A percentile compares a stretch with the other conserved stretches of the same genome.
Conservation (phyloP, 2,113 vertebrate species). For the Trochalopteron elliotii region DNA sequence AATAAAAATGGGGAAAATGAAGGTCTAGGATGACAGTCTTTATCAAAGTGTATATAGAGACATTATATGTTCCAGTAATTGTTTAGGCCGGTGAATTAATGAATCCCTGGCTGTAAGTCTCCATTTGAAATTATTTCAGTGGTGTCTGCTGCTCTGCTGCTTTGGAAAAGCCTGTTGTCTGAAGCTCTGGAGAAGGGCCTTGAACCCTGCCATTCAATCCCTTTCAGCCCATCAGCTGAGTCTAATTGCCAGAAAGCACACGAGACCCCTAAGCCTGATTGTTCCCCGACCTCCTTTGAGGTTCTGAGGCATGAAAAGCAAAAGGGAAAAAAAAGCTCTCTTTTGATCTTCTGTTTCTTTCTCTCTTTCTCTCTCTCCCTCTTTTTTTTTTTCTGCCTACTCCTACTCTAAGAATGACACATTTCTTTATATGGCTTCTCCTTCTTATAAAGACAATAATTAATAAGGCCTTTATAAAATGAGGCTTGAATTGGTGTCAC, state of each 20-base stretch:
- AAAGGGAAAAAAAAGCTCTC: slow-evolving; percentile 82
- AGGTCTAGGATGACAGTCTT: slow-evolving; percentile 80
- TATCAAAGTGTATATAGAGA: slow-evolving; percentile 85
- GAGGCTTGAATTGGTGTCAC: slow-evolving; percentile 94
- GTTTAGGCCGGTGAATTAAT: slow-evolving; percentile 87
- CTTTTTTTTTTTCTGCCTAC: slow-evolving; percentile 78
- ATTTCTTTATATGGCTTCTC: slow-evolving; percentile 93
- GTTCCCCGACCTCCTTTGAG: slow-evolving; percentile 99
- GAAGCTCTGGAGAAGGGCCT: slow-evolving; percentile 95
- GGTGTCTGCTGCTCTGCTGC: slow-evolving; percentile 86
- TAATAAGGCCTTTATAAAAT: slow-evolving; percentile 99
- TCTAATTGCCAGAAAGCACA: slow-evolving; percentile 99
- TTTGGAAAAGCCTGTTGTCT: slow-evolving; percentile 95
- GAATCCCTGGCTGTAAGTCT: slow-evolving; percentile 85
- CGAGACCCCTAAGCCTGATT: slow-evolving; percentile 96
- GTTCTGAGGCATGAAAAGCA: slow-evolving; percentile 98
- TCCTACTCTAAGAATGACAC: slow-evolving; percentile 92
- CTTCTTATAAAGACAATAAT: slow-evolving; percentile 97
- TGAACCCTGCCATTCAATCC: slow-evolving; percentile 98
- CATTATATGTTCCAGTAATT: slow-evolving; percentile 85
- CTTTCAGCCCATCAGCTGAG: slow-evolving; percentile 99
- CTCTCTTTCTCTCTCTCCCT: slow-evolving; percentile 78
- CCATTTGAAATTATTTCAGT: slow-evolving; percentile 97
- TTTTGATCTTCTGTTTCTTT: slow-evolving; percentile 92
- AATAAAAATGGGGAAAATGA: slow-evolving; percentile 76